These are phyloP conservation scores for Bicyclus anynana DNA, from an alignment of 1,140 invertebrate species.

Conservation along the genomic window DNA sequence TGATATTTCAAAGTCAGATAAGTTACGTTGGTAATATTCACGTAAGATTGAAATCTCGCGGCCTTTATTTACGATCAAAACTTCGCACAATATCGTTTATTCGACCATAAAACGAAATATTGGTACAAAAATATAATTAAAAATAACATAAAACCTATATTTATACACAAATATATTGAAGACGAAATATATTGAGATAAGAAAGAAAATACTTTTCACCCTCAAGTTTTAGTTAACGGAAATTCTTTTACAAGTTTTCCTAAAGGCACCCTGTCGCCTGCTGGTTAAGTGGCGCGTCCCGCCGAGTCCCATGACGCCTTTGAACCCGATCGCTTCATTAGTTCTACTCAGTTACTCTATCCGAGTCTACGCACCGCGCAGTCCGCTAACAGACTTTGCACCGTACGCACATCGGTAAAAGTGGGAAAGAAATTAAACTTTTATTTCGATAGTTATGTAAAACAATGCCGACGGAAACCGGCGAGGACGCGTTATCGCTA, in stretches of 20 bases:
- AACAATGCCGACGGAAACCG: slow-evolving; percentile 56
- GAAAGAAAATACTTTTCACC: too few relatives aligned
- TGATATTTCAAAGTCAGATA: background rate
- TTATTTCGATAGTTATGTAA: slow-evolving; percentile 36
- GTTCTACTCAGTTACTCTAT: slow-evolving; percentile 57
- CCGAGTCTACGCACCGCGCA: slow-evolving; percentile 53
- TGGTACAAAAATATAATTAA: too few relatives aligned
- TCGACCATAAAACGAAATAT: background rate
- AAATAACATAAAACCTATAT: too few relatives aligned
- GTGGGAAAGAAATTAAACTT: slow-evolving; percentile 27
- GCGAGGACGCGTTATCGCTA: slow-evolving; percentile 61
- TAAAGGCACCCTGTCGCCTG: slow-evolving; percentile 26
- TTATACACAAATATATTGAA: too few relatives aligned
- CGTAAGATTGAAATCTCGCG: background rate
- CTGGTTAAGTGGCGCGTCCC: slow-evolving; percentile 54
- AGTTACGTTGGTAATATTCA: background rate
- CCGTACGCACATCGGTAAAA: slow-evolving; percentile 50
- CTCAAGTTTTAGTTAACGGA: background rate
- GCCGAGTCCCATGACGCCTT: slow-evolving; percentile 53
- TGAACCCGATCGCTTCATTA: slow-evolving; percentile 72
- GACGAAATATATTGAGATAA: too few relatives aligned
- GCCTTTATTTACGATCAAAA: background rate
- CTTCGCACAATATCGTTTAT: background rate
- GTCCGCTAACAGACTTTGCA: slow-evolving; percentile 53
- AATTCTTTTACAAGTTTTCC: background rate